A percentile compares a stretch with the other conserved stretches of the same genome.
phyloP scores from a whole-genome alignment of 2,888 invertebrate genomes.

The Tipula helvola region DNA sequence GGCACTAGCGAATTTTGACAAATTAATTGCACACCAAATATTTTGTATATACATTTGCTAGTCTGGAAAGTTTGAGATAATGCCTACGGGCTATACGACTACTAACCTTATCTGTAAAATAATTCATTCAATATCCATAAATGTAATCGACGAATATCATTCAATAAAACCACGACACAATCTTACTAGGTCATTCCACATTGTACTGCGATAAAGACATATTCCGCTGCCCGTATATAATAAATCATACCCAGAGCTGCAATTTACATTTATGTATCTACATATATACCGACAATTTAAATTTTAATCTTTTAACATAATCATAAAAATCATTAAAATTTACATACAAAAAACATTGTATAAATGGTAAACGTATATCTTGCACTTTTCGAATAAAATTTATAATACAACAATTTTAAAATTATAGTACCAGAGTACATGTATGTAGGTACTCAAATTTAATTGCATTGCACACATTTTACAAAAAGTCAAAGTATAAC shows the following conservation, averaged over 20 bases:
- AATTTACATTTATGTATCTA: background rate
- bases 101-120: no score
- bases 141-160: no score
- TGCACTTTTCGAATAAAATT: background rate
- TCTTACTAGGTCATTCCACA: background rate
- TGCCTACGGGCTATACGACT: no score
- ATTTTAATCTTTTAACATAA: background rate
- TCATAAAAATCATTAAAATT: background rate
- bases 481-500: background rate
- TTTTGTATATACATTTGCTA: no score
- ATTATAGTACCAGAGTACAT: background rate
- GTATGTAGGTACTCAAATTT: background rate
- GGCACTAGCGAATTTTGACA: no score
- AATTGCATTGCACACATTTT: background rate
- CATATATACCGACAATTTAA: background rate
- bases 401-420: background rate
- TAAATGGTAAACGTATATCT: background rate
- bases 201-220: background rate
- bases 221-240: background rate
- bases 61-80: no score
- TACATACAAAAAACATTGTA: background rate
- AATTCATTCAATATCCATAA: no score
- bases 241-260: background rate
- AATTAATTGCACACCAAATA: no score
- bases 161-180: background rate